phyloP scores from a whole-genome alignment of 35 echinoderm and acorn worm species.

The Hemicentrotus pulcherrimus region DNA sequence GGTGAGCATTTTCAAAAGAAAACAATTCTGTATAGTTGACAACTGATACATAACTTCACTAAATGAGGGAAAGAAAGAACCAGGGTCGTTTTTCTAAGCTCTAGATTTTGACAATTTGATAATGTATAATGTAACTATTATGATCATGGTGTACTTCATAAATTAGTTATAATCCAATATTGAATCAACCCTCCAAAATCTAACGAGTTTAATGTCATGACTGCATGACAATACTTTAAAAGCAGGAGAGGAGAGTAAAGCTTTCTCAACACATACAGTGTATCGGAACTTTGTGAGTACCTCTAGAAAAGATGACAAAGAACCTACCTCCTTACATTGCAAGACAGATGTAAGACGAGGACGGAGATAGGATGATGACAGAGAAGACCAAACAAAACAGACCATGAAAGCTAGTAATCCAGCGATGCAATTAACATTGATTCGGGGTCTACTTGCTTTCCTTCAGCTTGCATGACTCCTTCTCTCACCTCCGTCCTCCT shows the following conservation, averaged over 20 bases:
- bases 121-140: neutral
- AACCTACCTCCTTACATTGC: neutral
- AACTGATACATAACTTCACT: neutral
- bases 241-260: neutral
- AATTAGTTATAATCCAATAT: too few species aligned
- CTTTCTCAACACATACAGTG: neutral
- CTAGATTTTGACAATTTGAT: neutral
- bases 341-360: neutral
- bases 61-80: neutral
- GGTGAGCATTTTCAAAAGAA: neutral
- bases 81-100: neutral
- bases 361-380: neutral
- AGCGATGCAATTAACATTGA: conserved; percentile 28
- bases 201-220: neutral
- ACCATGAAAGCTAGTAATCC: conserved; percentile 26
- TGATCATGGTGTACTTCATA: too few species aligned
- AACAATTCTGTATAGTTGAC: neutral
- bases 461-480: neutral
- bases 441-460: conserved; percentile 3
- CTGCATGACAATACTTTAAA: neutral
- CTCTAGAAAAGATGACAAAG: neutral
- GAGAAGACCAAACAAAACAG: neutral
- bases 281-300: neutral
- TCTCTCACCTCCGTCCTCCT: neutral
- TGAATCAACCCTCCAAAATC: too few species aligned